These are phyloP conservation scores for Spisula subtruncata DNA, from an alignment of 2,888 invertebrate species.

Conservation along the genomic window DNA sequence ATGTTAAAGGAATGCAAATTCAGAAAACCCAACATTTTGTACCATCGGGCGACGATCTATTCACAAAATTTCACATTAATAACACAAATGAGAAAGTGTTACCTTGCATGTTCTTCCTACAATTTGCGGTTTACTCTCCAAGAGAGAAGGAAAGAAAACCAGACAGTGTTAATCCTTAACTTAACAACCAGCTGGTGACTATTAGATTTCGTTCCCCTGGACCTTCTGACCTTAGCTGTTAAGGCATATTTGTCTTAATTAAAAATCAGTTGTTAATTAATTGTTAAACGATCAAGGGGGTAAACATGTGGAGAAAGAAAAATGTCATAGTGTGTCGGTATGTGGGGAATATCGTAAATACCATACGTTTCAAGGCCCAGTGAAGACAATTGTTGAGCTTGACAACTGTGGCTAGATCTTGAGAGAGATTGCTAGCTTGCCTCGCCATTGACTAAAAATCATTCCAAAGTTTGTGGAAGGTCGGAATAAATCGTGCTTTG, in stretches of 20 bases:
- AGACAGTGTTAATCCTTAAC: neutral
- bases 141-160: constrained; percentile 36
- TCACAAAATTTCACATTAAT: too few species aligned
- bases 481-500: neutral
- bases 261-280: constrained; percentile 62
- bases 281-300: constrained; percentile 68
- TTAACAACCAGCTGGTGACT: constrained; percentile 35
- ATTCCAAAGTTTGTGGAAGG: neutral
- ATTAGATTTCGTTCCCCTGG: constrained; percentile 35
- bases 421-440: constrained; percentile 47
- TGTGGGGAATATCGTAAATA: constrained; percentile 61
- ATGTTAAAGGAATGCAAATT: neutral
- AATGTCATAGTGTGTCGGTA: constrained; percentile 51
- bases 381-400: constrained; percentile 46
- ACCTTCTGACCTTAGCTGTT: constrained; percentile 44
- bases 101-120: constrained; percentile 11
- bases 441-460: constrained; percentile 36
- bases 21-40: neutral
- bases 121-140: constrained; percentile 38
- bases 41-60: neutral
- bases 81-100: constrained; percentile 3
- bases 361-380: constrained; percentile 54
- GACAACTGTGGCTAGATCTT: constrained; percentile 58
- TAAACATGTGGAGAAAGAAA: constrained; percentile 49
- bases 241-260: constrained; percentile 63